A percentile compares a stretch with the other conserved stretches of the same genome.
These are phyloP conservation scores for Harmothoe impar DNA, from an alignment of 2,888 invertebrate genomes.

Conservation along the genomic window DNA sequence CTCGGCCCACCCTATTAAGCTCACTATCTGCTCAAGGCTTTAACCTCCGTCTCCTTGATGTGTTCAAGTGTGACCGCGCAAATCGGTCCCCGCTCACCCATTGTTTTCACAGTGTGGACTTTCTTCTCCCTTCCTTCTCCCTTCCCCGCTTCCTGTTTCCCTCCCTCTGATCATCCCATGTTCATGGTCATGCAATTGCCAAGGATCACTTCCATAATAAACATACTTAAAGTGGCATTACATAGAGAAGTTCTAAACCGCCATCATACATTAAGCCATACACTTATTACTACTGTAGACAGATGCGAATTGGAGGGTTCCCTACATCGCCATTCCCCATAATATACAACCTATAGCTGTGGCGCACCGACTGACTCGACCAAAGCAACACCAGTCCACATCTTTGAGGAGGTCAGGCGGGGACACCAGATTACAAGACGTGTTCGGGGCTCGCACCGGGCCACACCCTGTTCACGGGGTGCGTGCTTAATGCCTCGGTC, in stretches of 20 bases:
- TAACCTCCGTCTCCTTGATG: conserved; percentile 43
- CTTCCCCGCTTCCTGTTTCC: too few relatives aligned
- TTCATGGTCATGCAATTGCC: too few relatives aligned
- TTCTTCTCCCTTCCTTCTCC: too few relatives aligned
- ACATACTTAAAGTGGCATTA: too few relatives aligned
- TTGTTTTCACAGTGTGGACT: too few relatives aligned
- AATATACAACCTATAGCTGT: background rate
- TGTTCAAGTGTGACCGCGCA: conserved; percentile 44
- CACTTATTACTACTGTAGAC: too few relatives aligned
- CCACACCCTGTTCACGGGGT: conserved; percentile 54
- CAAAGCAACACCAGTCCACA: conserved; percentile 43
- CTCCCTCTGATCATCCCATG: too few relatives aligned
- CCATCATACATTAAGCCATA: too few relatives aligned
- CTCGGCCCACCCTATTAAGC: background rate
- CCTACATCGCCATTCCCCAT: background rate
- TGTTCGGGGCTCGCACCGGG: background rate
- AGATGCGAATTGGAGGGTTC: too few relatives aligned
- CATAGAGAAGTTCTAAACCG: too few relatives aligned
- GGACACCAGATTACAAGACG: conserved; percentile 56
- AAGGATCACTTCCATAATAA: too few relatives aligned
- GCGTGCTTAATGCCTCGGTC: background rate
- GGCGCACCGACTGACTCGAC: conserved; percentile 3
- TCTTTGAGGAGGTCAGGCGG: conserved; percentile 46
- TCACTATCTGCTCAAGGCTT: conserved; percentile 14
- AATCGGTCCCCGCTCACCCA: conserved; percentile 12